Conservation (phyloP, 35 echinoderm and acorn worm species). For the Hemicentrotus pulcherrimus region DNA sequence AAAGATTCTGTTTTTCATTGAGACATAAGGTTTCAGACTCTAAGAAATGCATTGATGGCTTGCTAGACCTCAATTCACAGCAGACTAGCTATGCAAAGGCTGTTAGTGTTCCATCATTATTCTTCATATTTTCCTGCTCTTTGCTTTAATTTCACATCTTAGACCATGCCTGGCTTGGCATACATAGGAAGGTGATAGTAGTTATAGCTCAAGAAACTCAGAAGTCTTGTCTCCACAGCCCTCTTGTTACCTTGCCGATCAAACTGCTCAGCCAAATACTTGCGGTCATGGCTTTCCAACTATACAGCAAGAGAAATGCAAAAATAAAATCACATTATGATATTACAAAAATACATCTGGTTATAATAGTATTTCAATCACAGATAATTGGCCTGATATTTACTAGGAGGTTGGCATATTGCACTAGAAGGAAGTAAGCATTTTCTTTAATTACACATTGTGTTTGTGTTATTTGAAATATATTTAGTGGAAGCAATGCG, state of each 20-base stretch:
- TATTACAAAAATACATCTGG: neutral
- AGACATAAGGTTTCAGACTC: neutral
- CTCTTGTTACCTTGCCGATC: slow-evolving; percentile 70
- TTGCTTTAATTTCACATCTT: neutral
- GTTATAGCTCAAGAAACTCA: slow-evolving; percentile 98
- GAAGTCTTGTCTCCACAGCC: slow-evolving; percentile 83
- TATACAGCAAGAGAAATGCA: slow-evolving; percentile 32
- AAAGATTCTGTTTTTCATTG: neutral
- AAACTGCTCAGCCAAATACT: slow-evolving; percentile 82
- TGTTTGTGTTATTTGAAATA: too few relatives aligned
- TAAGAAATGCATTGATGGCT: neutral
- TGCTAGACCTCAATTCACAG: neutral
- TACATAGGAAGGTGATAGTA: slow-evolving; percentile 98
- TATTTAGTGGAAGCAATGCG: too few relatives aligned
- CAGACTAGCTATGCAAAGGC: neutral
- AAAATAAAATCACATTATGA: neutral
- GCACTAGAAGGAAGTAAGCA: neutral
- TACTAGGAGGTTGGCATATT: neutral
- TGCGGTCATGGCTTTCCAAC: slow-evolving; percentile 85
- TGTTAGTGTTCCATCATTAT: neutral
- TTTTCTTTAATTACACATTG: too few relatives aligned
- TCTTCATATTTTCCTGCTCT: neutral
- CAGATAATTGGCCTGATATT: neutral
- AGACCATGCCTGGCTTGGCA: slow-evolving; percentile 98
- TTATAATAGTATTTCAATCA: neutral